Evolutionary conservation across 2,888 invertebrate genomes (phyloP).

Genomic region (Galerucella nymphaeae): DNA sequence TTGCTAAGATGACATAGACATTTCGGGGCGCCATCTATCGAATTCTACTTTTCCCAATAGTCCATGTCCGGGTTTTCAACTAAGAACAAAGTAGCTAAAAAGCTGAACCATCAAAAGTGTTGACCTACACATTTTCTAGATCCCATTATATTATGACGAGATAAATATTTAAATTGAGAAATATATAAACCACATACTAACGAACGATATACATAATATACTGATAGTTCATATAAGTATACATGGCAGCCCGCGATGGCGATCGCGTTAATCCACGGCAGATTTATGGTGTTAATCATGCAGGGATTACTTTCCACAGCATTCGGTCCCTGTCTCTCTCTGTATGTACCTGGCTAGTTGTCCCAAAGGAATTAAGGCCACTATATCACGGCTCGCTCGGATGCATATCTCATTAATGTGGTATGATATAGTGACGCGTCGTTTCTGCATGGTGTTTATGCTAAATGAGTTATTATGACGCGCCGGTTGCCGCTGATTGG

Average conservation of each 20-base stretch:
- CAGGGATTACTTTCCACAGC: slow-evolving; percentile 67
- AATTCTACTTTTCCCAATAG: too few relatives aligned
- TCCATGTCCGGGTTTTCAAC: too few relatives aligned
- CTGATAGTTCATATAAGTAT: slow-evolving; percentile 57
- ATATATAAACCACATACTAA: not conserved
- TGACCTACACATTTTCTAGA: too few relatives aligned
- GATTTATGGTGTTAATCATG: slow-evolving; percentile 75
- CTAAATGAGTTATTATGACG: slow-evolving; percentile 43
- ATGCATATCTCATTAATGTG: slow-evolving; percentile 59
- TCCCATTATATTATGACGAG: not conserved
- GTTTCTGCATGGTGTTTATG: slow-evolving; percentile 44
- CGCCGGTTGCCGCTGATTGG: slow-evolving; percentile 27
- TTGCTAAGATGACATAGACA: too few relatives aligned
- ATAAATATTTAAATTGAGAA: not conserved
- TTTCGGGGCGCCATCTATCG: too few relatives aligned
- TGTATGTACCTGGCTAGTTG: slow-evolving; percentile 46
- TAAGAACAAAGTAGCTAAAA: too few relatives aligned
- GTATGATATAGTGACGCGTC: slow-evolving; percentile 52
- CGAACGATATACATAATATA: not conserved
- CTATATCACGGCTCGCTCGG: slow-evolving; percentile 65
- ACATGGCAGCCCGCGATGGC: slow-evolving; percentile 59
- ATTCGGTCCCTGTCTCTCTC: slow-evolving; percentile 51
- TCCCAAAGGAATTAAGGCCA: slow-evolving; percentile 62
- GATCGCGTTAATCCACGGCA: slow-evolving; percentile 66
- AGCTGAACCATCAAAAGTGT: too few relatives aligned